A percentile compares a stretch with the other conserved stretches of the same genome.
phyloP scores from a whole-genome alignment of 2,797 vertebrate genomes.

The Melanotaenia trifasciata region DNA sequence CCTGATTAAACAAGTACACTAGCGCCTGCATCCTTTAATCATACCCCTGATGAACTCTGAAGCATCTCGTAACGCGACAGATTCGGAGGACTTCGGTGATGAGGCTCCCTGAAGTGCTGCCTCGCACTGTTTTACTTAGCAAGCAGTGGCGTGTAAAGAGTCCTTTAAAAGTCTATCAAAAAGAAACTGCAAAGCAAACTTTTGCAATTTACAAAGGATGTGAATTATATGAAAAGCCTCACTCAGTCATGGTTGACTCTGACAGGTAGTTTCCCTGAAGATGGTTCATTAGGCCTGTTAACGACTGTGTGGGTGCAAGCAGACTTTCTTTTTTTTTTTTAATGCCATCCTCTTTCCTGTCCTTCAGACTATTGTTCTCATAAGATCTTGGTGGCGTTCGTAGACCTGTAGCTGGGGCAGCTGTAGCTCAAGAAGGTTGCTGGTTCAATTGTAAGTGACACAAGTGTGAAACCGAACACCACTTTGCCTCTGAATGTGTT shows the following conservation, averaged over 20 bases:
- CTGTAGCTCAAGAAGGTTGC: not conserved
- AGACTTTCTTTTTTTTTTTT: conserved; percentile 5
- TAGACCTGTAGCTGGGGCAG: not conserved
- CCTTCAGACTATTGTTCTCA: not conserved
- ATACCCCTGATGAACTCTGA: conserved; percentile 43
- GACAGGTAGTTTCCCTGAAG: not conserved
- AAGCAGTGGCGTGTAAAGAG: not conserved
- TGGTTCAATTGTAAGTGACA: not conserved
- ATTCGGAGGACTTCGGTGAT: conserved; percentile 16
- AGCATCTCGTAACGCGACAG: conserved; percentile 10
- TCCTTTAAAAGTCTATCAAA: not conserved
- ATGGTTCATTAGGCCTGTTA: not conserved
- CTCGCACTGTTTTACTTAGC: not conserved
- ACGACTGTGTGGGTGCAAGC: conserved; percentile 1
- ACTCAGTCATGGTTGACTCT: not conserved
- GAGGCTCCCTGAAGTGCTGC: conserved; percentile 6
- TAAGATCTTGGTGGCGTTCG: not conserved
- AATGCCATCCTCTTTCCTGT: not conserved
- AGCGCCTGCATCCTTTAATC: conserved; percentile 53
- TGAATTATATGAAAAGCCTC: not conserved
- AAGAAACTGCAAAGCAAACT: not conserved
- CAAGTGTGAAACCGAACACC: no score
- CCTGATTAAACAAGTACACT: conserved; percentile 62
- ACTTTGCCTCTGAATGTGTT: no score
- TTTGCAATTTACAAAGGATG: not conserved